Evolutionary conservation across 2,797 vertebrate genomes (phyloP), one percentile per base, ranked within the genome.

Genomic region (Cyclura pinguis): DNA sequence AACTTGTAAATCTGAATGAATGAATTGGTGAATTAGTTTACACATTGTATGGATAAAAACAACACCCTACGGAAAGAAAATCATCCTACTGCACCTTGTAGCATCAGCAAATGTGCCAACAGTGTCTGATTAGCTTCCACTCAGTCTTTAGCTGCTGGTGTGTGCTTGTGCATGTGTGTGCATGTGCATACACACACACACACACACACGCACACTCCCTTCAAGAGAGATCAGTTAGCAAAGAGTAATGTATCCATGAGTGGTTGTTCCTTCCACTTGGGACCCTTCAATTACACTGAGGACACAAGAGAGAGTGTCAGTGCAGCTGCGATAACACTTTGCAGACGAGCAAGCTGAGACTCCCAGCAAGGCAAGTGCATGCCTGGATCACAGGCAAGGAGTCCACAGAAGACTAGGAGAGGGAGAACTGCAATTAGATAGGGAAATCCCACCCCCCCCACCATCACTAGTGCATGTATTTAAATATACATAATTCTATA

Each of bases 291-390:
- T 90, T 80, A 55, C 47, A 82, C 29, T 9, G 27, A 24, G 55
- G 77, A 47, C 57, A 64, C 78, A 35, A 22, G 69, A 74, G 78
- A 86, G 16, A 67, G 78, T 50, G 32, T 90, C 47, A 27, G 62
- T 64, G n/a, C 85, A 90, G 85, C 89, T 90, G 85, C 74, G 80
- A 76, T 77, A 90, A 87, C 72, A 90, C n/a, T 87, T 83, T 83
- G 57, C 85, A 87, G 85, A 83, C 24, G 50, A 50, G 80, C 85
- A 84, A 83, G 72, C 69, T 76, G 80, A 90, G 85, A 24, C 2
- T n/a, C 20, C 64, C 55, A 59, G 35, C 55, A 86, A 86, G 47
- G 69, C 18, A 52, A 67, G 47, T 1, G 32, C 14, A 57, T 81
- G 24, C n/a, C 64, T 81, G 55, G 27, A n/a, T 87, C 55, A 82